These are phyloP conservation scores for Spea hammondii DNA, from an alignment of 2,797 vertebrate species.

Conservation along the genomic window DNA sequence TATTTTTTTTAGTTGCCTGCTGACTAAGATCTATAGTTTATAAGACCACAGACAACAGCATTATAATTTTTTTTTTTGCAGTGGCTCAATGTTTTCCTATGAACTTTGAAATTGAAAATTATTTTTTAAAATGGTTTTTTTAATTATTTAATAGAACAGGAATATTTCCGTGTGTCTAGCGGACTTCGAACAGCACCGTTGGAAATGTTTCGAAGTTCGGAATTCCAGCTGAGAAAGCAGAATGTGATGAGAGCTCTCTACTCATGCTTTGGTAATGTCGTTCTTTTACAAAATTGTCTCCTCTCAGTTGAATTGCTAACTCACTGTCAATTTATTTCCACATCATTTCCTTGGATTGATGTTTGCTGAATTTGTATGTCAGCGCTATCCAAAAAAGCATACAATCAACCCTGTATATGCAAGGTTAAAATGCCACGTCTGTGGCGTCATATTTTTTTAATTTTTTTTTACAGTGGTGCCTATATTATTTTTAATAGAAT, in stretches of 20 bases:
- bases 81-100: no score
- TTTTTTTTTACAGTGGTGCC: no score
- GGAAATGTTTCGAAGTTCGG: neutral
- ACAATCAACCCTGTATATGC: neutral
- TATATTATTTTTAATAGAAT: no score
- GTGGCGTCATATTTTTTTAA: neutral
- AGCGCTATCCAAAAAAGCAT: neutral
- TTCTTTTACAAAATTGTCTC: constrained; percentile 9
- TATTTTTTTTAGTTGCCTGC: no score
- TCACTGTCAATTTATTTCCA: constrained; percentile 38
- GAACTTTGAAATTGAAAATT: no score
- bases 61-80: no score
- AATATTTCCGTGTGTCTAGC: neutral
- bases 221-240: neutral
- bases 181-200: neutral
- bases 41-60: no score
- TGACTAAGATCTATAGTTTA: no score
- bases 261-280: neutral
- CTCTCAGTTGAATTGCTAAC: constrained; percentile 16
- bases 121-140: no score
- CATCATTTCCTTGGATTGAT: constrained; percentile 29
- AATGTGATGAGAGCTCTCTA: neutral
- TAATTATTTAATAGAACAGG: neutral
- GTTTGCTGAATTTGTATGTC: constrained; percentile 14
- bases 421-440: neutral